Percentiles rank a stretch among this genome's conserved stretches.
These are phyloP conservation scores for Apis cerana DNA, from an alignment of 1,140 invertebrate species.

Conservation along the genomic window DNA sequence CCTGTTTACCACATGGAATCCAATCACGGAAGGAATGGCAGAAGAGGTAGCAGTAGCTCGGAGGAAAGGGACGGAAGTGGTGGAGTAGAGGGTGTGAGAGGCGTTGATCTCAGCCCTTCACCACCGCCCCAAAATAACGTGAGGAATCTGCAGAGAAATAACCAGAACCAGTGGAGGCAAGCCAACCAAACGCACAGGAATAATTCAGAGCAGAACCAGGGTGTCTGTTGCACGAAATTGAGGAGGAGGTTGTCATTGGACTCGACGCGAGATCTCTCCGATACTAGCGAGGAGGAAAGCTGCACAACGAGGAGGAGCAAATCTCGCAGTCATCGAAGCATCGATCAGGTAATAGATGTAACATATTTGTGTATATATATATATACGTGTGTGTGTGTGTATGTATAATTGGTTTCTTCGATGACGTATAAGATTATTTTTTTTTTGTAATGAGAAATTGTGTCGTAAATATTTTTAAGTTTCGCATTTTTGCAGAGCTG, in stretches of 20 bases:
- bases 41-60: slow-evolving; percentile 81
- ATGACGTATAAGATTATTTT: not conserved
- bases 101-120: slow-evolving; percentile 77
- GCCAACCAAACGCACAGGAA: slow-evolving; percentile 67
- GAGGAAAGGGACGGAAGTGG: slow-evolving; percentile 76
- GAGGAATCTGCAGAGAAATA: slow-evolving; percentile 82
- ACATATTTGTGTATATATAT: too few relatives aligned
- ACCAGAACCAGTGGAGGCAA: slow-evolving; percentile 77
- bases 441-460: too few relatives aligned
- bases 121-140: slow-evolving; percentile 74
- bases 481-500: not conserved
- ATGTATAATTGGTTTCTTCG: not conserved
- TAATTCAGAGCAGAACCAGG: slow-evolving; percentile 74
- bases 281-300: slow-evolving; percentile 84
- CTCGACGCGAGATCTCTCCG: slow-evolving; percentile 86
- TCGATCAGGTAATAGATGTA: slow-evolving; percentile 82
- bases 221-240: slow-evolving; percentile 74
- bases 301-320: slow-evolving; percentile 79
- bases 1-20: slow-evolving; percentile 90
- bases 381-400: too few relatives aligned
- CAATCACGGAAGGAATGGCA: slow-evolving; percentile 71
- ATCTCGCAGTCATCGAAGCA: slow-evolving; percentile 84
- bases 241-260: slow-evolving; percentile 86
- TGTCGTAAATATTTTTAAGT: too few relatives aligned
- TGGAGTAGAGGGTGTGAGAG: slow-evolving; percentile 74